Evolutionary conservation across 2,113 vertebrate species (phyloP).

Genomic region (Lathamus discolor): DNA sequence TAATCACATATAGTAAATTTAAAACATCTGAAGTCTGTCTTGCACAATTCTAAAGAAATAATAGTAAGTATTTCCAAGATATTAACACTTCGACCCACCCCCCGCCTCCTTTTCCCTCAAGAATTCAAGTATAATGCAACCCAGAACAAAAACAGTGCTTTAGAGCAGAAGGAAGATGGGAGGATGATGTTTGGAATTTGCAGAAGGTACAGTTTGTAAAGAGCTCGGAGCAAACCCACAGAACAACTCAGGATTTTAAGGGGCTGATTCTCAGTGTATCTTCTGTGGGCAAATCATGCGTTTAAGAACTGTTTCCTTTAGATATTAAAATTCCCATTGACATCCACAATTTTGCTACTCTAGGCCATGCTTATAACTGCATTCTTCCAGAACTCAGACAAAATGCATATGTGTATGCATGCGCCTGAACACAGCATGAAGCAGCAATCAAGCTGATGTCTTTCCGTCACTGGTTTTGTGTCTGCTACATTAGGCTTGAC

Average conservation of each 20-base stretch:
- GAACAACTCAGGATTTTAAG: not conserved
- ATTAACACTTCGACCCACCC: not conserved
- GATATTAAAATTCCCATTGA: not conserved
- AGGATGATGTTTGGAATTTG: not conserved
- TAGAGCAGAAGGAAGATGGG: not conserved
- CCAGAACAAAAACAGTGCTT: not conserved
- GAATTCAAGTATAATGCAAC: not conserved
- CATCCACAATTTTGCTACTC: not conserved
- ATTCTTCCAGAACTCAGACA: not conserved
- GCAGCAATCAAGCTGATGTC: not conserved
- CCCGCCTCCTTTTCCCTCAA: not conserved
- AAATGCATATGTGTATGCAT: not conserved
- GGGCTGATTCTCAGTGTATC: not conserved
- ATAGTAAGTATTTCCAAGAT: not conserved
- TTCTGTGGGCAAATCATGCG: not conserved
- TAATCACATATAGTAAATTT: not conserved
- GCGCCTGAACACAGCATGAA: not conserved
- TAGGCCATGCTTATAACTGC: not conserved
- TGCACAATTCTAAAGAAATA: not conserved
- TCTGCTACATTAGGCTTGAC: not conserved
- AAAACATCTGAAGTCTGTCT: not conserved
- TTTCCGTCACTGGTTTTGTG: not conserved
- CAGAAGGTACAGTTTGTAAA: not conserved
- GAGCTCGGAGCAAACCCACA: not conserved
- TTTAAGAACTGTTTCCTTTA: not conserved